These are phyloP conservation scores for Morpho achilles DNA, from an alignment of 2,888 invertebrate species.

Conservation along the genomic window DNA sequence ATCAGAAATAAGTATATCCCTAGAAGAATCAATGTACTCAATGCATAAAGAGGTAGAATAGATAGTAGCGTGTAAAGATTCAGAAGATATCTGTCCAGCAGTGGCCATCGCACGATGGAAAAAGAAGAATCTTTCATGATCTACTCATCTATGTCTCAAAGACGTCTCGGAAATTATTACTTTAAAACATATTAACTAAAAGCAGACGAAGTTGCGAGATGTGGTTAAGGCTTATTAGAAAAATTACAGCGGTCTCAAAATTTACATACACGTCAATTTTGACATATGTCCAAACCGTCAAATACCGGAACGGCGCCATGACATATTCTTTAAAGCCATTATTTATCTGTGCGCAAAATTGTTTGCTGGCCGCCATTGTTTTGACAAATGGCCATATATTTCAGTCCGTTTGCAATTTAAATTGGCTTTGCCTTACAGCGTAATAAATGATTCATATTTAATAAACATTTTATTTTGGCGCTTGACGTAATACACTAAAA, in stretches of 20 bases:
- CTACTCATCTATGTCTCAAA: too few species aligned
- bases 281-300: constrained; percentile 12
- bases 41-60: too few species aligned
- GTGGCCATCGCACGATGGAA: too few species aligned
- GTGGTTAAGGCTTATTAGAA: not conserved
- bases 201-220: not conserved
- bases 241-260: constrained; percentile 1
- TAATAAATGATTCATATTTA: too few species aligned
- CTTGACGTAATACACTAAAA: too few species aligned
- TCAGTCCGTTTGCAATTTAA: constrained; percentile 7
- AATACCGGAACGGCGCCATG: constrained; percentile 9
- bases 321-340: constrained; percentile 12
- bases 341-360: constrained; percentile 14
- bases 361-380: constrained; percentile 12
- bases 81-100: too few species aligned
- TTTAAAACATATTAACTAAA: not conserved
- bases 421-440: not conserved
- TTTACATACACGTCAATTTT: constrained; percentile 8
- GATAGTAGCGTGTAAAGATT: too few species aligned
- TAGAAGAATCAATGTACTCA: too few species aligned
- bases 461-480: too few species aligned
- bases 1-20: too few species aligned
- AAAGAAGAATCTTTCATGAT: too few species aligned
- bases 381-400: constrained; percentile 15
- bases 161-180: too few species aligned